These are phyloP conservation scores for Cygnus buccinator DNA, from an alignment of 2,113 vertebrate genomes.

Conservation along the genomic window DNA sequence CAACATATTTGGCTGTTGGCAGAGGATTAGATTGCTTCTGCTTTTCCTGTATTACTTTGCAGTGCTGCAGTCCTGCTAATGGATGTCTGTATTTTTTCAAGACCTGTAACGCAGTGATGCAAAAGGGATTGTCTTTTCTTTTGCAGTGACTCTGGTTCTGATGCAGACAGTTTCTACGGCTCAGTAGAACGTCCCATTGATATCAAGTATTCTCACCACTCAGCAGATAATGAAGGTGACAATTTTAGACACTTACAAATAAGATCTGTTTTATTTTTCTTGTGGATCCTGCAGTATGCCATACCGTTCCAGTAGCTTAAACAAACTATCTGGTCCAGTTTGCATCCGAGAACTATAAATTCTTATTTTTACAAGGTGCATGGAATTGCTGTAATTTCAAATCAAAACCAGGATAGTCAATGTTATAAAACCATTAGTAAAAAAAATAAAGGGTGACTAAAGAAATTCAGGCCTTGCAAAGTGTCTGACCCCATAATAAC, in stretches of 20 bases:
- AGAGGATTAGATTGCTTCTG: neutral
- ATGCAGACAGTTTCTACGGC: conserved; percentile 92
- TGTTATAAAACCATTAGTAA: neutral
- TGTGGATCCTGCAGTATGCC: neutral
- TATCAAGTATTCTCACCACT: conserved; percentile 81
- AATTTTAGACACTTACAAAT: neutral
- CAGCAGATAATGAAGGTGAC: conserved; percentile 84
- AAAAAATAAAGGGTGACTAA: neutral
- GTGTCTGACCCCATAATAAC: neutral
- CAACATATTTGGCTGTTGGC: neutral
- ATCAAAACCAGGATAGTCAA: neutral
- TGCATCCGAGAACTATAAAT: neutral
- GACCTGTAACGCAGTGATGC: neutral
- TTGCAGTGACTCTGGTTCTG: conserved; percentile 87
- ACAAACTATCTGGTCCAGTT: neutral
- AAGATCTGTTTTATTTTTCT: neutral
- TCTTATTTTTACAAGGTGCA: neutral
- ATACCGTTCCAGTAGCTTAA: neutral
- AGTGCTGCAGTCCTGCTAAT: neutral
- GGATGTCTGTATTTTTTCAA: neutral
- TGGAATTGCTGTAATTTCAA: neutral
- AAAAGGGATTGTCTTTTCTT: neutral
- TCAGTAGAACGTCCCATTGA: conserved; percentile 88
- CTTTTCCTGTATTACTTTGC: neutral
- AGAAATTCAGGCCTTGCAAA: neutral